phyloP scores from a whole-genome alignment of 2,797 vertebrate species.

The Lepilemur ruficaudatus region DNA sequence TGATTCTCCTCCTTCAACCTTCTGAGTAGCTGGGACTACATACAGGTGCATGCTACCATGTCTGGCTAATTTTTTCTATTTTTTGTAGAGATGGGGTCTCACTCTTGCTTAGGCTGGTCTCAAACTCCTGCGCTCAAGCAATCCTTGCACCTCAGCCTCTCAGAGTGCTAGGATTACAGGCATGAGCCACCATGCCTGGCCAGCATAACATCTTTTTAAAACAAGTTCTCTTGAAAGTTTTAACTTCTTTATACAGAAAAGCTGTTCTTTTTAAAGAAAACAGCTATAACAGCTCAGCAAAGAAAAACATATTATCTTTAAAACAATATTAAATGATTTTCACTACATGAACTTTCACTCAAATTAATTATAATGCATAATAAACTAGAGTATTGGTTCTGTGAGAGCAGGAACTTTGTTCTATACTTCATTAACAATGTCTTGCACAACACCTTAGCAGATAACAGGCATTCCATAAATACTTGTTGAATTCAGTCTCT shows the following conservation, averaged over 20 bases:
- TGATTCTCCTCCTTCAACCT: background rate
- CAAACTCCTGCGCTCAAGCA: background rate
- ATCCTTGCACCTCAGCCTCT: background rate
- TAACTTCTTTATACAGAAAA: conserved; percentile 33
- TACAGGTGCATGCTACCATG: background rate
- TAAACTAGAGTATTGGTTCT: background rate
- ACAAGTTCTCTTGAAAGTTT: background rate
- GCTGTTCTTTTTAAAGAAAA: background rate
- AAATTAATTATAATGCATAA: conserved; percentile 38
- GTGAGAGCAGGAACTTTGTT: background rate
- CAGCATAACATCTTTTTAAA: conserved; percentile 16
- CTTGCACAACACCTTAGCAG: background rate
- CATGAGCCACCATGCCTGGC: background rate
- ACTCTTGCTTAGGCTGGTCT: background rate
- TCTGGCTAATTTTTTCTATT: background rate
- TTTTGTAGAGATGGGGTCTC: background rate
- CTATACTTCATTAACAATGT: background rate
- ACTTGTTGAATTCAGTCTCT: background rate
- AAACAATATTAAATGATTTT: conserved; percentile 7
- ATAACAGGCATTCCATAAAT: conserved; percentile 4
- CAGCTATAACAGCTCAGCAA: background rate
- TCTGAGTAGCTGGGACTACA: background rate
- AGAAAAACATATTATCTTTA: background rate
- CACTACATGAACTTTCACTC: background rate
- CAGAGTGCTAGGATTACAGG: background rate